Conservation (phyloP, 2,113 vertebrate genomes). For the Lanius collurio region DNA sequence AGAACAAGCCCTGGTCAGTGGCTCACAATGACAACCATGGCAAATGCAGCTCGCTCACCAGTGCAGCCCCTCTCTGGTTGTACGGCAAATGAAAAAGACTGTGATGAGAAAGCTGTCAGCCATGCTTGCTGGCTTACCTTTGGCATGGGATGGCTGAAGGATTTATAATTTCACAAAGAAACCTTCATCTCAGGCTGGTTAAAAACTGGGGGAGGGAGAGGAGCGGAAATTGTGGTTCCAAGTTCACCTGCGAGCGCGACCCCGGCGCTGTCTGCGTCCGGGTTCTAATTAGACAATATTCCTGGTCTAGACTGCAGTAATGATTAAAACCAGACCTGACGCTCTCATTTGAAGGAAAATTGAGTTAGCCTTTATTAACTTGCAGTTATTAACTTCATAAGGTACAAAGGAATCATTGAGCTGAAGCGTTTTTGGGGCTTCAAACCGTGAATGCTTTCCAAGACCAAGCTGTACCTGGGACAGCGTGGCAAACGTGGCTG, state of each 20-base stretch:
- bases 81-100: background rate
- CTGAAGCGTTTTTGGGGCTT: background rate
- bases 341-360: background rate
- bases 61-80: background rate
- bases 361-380: background rate
- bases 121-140: background rate
- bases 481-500: background rate
- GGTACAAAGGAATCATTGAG: slow-evolving; percentile 28
- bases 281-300: background rate
- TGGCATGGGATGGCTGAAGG: background rate
- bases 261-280: background rate
- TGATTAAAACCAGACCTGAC: slow-evolving; percentile 29
- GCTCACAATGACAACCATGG: background rate
- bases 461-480: background rate
- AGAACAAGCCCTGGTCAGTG: background rate
- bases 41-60: background rate
- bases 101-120: background rate
- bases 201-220: background rate
- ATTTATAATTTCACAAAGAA: background rate
- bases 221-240: background rate
- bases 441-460: background rate
- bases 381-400: background rate
- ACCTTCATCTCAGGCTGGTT: background rate
- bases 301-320: background rate
- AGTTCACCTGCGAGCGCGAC: background rate